Conservation (phyloP, 2,797 vertebrate genomes). For the Falco concolor region DNA sequence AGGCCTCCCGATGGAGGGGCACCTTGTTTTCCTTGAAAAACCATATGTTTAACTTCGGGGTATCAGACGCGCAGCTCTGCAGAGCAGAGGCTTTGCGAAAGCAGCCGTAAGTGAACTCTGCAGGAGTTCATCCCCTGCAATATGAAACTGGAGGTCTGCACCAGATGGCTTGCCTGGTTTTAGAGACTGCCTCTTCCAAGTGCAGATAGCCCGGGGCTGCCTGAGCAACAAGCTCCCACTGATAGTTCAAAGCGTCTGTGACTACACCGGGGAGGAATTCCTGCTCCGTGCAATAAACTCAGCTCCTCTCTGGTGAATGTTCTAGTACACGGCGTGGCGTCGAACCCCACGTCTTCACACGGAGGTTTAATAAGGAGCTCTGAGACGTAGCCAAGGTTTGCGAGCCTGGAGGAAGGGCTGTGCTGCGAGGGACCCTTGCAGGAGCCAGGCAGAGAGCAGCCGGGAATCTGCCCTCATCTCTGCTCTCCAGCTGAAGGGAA, state of each 20-base stretch:
- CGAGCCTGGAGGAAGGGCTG: background rate
- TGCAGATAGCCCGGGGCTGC: conserved; percentile 3
- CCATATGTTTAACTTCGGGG: background rate
- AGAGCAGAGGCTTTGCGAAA: background rate
- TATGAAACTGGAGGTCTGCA: conserved; percentile 7
- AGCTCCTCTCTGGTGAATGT: background rate
- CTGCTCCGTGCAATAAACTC: conserved; percentile 41
- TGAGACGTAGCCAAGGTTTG: background rate
- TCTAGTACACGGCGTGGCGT: background rate
- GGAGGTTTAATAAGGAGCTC: background rate
- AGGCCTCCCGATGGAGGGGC: background rate
- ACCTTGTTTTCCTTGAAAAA: too few relatives aligned
- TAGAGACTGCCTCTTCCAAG: conserved; percentile 14
- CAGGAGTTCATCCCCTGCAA: conserved; percentile 57
- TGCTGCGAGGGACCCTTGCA: background rate
- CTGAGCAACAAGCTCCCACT: background rate
- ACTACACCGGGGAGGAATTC: conserved; percentile 53
- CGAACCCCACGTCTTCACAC: conserved; percentile 3
- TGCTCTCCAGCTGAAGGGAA: background rate
- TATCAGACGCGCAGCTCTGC: background rate
- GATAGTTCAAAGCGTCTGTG: conserved; percentile 23
- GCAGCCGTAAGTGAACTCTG: conserved; percentile 12
- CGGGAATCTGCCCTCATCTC: background rate
- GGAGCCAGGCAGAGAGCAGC: background rate
- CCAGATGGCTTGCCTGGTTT: conserved; percentile 39